Evolutionary conservation across 2,113 vertebrate species (phyloP), one percentile per base, ranked within the genome.

Genomic region (Caranx melampygus): DNA sequence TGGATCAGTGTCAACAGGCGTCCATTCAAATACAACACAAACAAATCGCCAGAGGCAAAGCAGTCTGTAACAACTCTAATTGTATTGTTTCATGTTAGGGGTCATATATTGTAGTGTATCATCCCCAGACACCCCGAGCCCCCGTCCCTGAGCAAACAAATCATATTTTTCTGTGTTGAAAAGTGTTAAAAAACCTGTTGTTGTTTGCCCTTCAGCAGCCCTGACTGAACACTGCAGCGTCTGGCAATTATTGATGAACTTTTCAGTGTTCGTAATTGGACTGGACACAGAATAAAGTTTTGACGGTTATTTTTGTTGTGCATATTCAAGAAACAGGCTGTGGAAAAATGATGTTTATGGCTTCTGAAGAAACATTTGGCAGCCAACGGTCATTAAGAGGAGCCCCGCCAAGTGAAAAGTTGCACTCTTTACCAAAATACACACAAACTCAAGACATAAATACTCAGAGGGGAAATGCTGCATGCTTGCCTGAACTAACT

Each of bases 391-490:
- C 91, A 92, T 92, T 93, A 92, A 90, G 90, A 89, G 88, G 85
- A 91, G 86, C 89, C 88, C 88, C 74, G 91, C 91, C 91, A 93
- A 93, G 87, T 92, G 88, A 91, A 91, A 91, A 93, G 91, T 93
- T 92, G 88, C 89, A 84, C 89, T 90, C 90, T 91, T 91, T 90
- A 91, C 88, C 85, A 75, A 91, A 91, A 91, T 89, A 92, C 86
- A 90, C 83, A 89, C 79, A 82, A 63, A 92, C 89, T 86, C 86
- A 79, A 91, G 87, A 88, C 92, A 89, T 88, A 88, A 91, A 93
- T 87, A 89, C 89, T 87, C 90, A 54, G 86, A 83, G 79, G 89
- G 90, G 91, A 84, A 85, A 87, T 82, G 87, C 73, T 87, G 88
- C 89, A 88, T 37, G 90, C 86, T 79, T 85, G 88, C 86, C 90